phyloP scores from a whole-genome alignment of 2,888 invertebrate genomes.

The Hemicrepidius hirtus region DNA sequence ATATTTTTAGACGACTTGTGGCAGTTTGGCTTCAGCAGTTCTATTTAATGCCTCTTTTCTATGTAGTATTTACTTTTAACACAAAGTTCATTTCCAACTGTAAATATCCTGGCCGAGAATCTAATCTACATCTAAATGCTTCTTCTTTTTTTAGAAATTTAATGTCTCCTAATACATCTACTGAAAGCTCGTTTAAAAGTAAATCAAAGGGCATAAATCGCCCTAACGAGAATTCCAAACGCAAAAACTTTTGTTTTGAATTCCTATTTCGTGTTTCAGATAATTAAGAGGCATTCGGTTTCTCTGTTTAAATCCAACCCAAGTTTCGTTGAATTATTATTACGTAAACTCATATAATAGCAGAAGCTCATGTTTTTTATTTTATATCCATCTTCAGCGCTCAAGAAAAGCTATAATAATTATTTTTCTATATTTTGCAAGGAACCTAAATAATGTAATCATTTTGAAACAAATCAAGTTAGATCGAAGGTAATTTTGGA shows the following conservation, averaged over 20 bases:
- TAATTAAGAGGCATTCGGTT: conserved; percentile 8
- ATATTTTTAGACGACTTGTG: conserved; percentile 36
- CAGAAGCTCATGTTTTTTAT: too few relatives aligned
- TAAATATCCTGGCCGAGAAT: background rate
- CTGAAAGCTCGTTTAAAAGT: conserved; percentile 14
- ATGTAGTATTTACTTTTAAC: background rate
- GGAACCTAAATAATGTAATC: too few relatives aligned
- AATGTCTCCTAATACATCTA: conserved; percentile 6
- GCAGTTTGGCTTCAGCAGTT: background rate
- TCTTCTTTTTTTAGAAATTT: conserved; percentile 8
- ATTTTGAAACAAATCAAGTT: too few relatives aligned
- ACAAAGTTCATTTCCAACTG: background rate
- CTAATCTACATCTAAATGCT: conserved; percentile 26
- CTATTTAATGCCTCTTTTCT: background rate
- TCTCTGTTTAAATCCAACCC: too few relatives aligned
- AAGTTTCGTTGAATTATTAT: too few relatives aligned
- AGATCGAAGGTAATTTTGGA: too few relatives aligned
- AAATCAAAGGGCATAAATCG: conserved; percentile 17
- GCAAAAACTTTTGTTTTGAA: conserved; percentile 26
- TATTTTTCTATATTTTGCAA: too few relatives aligned
- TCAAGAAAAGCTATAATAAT: too few relatives aligned
- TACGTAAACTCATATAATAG: too few relatives aligned
- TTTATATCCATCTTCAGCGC: too few relatives aligned
- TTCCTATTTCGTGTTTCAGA: conserved; percentile 11
- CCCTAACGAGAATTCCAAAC: conserved; percentile 12